Percentiles rank a stretch among this genome's conserved stretches.
phyloP scores from a whole-genome alignment of 2,888 invertebrate species.

The Lymantria monacha region DNA sequence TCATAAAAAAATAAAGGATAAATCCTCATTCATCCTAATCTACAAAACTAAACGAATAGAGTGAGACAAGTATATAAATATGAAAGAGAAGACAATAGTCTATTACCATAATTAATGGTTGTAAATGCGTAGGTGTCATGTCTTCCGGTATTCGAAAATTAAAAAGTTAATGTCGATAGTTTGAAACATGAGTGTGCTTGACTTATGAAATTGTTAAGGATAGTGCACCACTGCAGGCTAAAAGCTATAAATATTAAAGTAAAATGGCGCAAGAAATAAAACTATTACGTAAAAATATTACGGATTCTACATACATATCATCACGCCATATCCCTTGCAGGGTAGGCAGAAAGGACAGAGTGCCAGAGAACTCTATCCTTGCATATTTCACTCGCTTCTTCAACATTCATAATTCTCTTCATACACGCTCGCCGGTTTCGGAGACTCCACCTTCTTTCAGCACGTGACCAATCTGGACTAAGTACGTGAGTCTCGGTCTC shows the following conservation, averaged over 20 bases:
- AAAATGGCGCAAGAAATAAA: neutral
- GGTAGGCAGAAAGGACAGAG: no score
- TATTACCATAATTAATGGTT: constrained; percentile 68
- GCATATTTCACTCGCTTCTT: no score
- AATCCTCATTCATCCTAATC: constrained; percentile 10
- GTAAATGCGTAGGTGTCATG: constrained; percentile 67
- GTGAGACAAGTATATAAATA: constrained; percentile 13
- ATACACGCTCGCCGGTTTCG: no score
- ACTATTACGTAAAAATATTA: no score
- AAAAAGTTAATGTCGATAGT: constrained; percentile 39
- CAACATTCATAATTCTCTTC: no score
- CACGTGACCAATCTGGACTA: no score
- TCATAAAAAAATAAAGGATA: constrained; percentile 5
- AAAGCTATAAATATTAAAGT: neutral
- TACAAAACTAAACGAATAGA: constrained; percentile 25
- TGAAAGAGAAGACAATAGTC: constrained; percentile 44
- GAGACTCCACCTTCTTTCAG: no score
- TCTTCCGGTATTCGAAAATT: constrained; percentile 63
- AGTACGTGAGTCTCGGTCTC: no score
- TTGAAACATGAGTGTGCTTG: constrained; percentile 29
- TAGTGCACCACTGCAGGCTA: constrained; percentile 5
- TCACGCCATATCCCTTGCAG: no score
- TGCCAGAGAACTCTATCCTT: no score
- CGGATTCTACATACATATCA: no score
- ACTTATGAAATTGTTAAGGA: constrained; percentile 3